Evolutionary conservation across 2,113 vertebrate species (phyloP), one percentile per base, ranked within the genome.

Genomic region (Daboia siamensis): DNA sequence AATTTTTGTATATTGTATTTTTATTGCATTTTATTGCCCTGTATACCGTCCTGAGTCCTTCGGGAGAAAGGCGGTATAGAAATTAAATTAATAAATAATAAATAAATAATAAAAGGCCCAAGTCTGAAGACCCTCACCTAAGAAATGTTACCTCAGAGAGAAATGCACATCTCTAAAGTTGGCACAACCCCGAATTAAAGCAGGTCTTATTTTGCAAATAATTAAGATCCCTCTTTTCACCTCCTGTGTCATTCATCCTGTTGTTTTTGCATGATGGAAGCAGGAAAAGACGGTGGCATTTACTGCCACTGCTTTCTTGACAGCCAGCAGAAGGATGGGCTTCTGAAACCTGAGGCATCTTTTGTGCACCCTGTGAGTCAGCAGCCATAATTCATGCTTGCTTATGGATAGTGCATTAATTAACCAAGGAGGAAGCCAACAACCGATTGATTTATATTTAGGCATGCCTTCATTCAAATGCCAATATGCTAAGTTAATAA

Each of bases 381-480:
- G 94, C 94, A 95, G 96, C 91, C 94, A 61, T 54, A 92, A 92
- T 93, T 64, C 0, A 59, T 94, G 94, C 95, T 97, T 96, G 94
- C 95, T 94, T 94, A 55, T 93, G 91, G 95, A 21, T 94, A 91
- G 84, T 90, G 91, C 51, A 94, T 94, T 94, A 95, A 95, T 97
- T 96, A 96, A 95, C 90, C 46, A 92, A 94, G 93, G 69, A 95
- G 96, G 95, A 97, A 96, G 91, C 33, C 69, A 91, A 57, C 46
- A 51, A 12, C 61, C 20, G 84, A 90, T 84, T 92, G 95, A 95
- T 95, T 94, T 93, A 91, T 56, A 85, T 52, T 85, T 85, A 86
- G 29, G 21, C 24, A 48, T 59, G 55, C 74, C 33, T 86, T 29
- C 92, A 86, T 46, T 90, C 61, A 88, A 55, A 69, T 26, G 29